These are phyloP conservation scores for Diceros bicornis DNA, from an alignment of 2,797 vertebrate species.

Conservation along the genomic window DNA sequence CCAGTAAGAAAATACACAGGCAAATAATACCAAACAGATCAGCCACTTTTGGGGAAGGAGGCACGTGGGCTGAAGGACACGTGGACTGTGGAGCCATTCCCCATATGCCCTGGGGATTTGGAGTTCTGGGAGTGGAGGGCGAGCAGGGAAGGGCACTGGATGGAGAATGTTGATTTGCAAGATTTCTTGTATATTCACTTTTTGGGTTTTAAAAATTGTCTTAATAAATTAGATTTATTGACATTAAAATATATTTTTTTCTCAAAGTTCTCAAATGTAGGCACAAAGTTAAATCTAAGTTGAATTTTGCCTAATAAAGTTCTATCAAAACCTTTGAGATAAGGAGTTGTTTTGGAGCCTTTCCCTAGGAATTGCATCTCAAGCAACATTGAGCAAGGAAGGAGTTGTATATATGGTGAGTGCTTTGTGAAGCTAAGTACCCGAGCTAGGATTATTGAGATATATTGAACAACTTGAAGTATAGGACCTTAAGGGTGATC, in stretches of 20 bases:
- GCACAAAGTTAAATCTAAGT: neutral
- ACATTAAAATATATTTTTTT: neutral
- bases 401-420: neutral
- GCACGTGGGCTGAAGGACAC: neutral
- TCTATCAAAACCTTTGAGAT: neutral
- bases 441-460: neutral
- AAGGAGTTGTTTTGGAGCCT: neutral
- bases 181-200: neutral
- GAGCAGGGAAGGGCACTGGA: neutral
- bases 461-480: neutral
- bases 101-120: neutral
- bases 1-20: neutral
- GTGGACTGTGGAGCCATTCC: no score
- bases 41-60: neutral
- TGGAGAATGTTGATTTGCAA: neutral
- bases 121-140: neutral
- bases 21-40: constrained; percentile 33
- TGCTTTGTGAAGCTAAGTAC: neutral
- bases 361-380: neutral
- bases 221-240: constrained; percentile 4
- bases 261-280: neutral
- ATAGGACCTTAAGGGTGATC: neutral
- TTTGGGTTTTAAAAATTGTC: neutral
- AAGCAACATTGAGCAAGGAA: neutral
- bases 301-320: constrained; percentile 32